A percentile compares a stretch with the other conserved stretches of the same genome.
phyloP scores from a whole-genome alignment of 2,888 invertebrate genomes.

The Cenopis cana region DNA sequence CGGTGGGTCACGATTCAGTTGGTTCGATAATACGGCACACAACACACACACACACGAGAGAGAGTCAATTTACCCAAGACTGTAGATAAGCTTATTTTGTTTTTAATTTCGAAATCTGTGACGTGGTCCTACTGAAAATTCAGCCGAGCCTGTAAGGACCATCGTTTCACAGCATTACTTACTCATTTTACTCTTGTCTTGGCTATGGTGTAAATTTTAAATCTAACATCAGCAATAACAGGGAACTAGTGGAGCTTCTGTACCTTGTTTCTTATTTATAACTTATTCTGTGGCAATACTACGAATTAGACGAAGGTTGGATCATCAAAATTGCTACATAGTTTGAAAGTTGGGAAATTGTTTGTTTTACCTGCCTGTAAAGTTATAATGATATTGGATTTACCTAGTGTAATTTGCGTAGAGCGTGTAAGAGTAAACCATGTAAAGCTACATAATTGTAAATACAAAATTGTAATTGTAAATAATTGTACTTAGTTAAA shows the following conservation, averaged over 20 bases:
- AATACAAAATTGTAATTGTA: too few relatives aligned
- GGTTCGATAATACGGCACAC: too few relatives aligned
- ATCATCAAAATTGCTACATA: conserved; percentile 1
- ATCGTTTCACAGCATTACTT: too few relatives aligned
- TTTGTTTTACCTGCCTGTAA: conserved; percentile 2
- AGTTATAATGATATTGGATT: conserved; percentile 11
- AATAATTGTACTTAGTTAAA: too few relatives aligned
- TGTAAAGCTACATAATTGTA: too few relatives aligned
- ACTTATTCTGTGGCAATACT: background rate
- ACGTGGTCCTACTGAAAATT: too few relatives aligned
- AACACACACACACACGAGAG: too few relatives aligned
- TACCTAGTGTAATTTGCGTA: background rate
- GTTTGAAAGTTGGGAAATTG: conserved; percentile 14
- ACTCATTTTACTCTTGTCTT: background rate
- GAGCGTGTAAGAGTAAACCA: background rate
- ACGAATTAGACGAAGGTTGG: background rate
- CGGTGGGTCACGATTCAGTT: too few relatives aligned
- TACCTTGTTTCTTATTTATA: background rate
- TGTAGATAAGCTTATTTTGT: too few relatives aligned
- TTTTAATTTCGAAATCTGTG: too few relatives aligned
- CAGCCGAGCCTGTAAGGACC: too few relatives aligned
- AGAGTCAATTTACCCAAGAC: too few relatives aligned
- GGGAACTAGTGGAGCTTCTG: background rate
- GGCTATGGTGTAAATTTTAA: background rate
- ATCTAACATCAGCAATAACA: background rate